These are phyloP conservation scores for Sebastes minor DNA, from an alignment of 2,797 vertebrate species.

Conservation along the genomic window DNA sequence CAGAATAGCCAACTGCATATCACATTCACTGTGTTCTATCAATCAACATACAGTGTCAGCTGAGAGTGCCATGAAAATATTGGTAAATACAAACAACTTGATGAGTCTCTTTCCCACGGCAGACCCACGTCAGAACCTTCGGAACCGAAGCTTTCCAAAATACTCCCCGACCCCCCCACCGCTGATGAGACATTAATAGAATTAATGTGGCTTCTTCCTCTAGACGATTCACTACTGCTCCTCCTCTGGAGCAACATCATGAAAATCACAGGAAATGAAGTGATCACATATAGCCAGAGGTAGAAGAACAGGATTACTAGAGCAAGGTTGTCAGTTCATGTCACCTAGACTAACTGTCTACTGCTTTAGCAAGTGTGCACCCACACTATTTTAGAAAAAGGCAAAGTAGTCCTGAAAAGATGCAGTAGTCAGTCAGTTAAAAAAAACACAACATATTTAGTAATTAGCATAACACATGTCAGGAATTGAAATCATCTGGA, in stretches of 20 bases:
- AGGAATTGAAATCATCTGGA: no score
- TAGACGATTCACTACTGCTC: neutral
- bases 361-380: no score
- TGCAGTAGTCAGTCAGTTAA: no score
- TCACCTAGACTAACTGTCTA: no score
- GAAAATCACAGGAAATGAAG: neutral
- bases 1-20: neutral
- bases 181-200: constrained; percentile 8
- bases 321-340: neutral
- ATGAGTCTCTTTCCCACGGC: constrained; percentile 30
- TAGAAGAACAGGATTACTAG: neutral
- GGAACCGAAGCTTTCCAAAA: constrained; percentile 21
- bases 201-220: neutral
- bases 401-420: no score
- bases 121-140: neutral
- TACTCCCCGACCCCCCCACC: neutral
- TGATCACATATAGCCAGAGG: neutral
- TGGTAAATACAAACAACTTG: constrained; percentile 26
- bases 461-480: no score
- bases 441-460: no score
- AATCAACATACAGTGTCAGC: neutral
- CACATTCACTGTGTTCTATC: neutral
- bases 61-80: constrained; percentile 3
- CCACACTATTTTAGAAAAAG: no score
- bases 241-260: neutral